These are phyloP conservation scores for Cyanoramphus novaezelandiae DNA, from an alignment of 2,113 vertebrate species.

Conservation along the genomic window DNA sequence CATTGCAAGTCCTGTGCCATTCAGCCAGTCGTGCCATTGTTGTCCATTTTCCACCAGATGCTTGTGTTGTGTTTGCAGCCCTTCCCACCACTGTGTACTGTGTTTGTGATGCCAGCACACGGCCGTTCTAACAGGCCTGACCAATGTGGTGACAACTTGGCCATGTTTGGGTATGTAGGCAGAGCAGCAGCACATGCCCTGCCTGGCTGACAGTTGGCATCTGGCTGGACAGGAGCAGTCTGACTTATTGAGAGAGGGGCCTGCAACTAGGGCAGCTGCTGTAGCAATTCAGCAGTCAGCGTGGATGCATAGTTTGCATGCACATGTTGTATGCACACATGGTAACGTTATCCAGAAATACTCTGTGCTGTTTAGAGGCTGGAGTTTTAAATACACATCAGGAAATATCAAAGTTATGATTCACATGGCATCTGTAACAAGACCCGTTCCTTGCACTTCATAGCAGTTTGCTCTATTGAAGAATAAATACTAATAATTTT, in stretches of 20 bases:
- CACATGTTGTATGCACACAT: constrained; percentile 47
- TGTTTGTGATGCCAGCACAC: neutral
- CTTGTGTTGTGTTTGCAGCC: neutral
- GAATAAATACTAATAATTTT: constrained; percentile 52
- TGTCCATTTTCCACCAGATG: neutral
- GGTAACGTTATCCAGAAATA: constrained; percentile 56
- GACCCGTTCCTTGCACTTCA: neutral
- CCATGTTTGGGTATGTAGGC: constrained; percentile 56
- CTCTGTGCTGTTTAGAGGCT: neutral
- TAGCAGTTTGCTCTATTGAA: constrained; percentile 30
- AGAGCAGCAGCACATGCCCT: neutral
- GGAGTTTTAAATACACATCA: constrained; percentile 58
- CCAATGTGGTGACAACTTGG: neutral
- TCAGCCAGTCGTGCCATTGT: neutral
- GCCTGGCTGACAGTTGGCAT: constrained; percentile 45
- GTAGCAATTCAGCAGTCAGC: neutral
- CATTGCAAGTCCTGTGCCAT: neutral
- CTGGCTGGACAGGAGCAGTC: constrained; percentile 22
- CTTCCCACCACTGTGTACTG: neutral
- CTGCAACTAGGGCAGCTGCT: constrained; percentile 30
- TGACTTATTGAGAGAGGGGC: neutral
- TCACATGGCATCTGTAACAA: constrained; percentile 34
- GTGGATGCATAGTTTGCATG: constrained; percentile 1
- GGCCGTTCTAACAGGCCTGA: neutral
- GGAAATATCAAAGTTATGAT: constrained; percentile 61